Conservation (phyloP, 1,140 invertebrate genomes). For the Drosophila sucinea region DNA sequence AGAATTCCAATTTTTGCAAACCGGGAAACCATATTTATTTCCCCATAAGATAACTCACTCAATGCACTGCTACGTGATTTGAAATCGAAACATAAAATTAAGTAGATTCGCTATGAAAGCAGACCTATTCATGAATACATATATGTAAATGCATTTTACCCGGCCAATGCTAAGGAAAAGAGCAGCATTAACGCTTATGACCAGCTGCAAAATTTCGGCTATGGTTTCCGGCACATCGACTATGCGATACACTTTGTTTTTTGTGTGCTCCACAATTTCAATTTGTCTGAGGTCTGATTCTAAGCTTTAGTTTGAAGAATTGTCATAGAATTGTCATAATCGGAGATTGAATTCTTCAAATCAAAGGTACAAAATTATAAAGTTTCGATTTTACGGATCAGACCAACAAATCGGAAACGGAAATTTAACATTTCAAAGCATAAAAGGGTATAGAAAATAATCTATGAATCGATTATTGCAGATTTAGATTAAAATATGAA, state of each 20-base stretch:
- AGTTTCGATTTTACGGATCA: no score
- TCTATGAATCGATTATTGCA: no score
- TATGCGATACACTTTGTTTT: neutral
- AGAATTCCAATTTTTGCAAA: conserved; percentile 1
- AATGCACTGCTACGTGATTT: neutral
- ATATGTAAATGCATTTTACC: neutral
- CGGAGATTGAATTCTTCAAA: no score
- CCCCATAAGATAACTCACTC: conserved; percentile 7
- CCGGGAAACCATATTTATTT: conserved; percentile 6
- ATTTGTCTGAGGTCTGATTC: no score
- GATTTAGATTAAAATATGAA: no score
- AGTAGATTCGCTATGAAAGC: neutral
- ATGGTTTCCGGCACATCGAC: neutral
- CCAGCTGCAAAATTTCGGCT: neutral
- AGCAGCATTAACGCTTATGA: neutral
- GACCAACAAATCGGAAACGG: no score
- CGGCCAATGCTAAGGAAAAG: neutral
- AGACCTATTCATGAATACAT: neutral
- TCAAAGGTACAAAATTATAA: no score
- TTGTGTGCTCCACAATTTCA: no score
- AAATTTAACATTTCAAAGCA: no score
- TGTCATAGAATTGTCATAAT: no score
- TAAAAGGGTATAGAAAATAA: no score
- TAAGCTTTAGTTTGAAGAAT: no score
- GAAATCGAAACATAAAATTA: neutral